phyloP scores from a whole-genome alignment of 2,888 invertebrate genomes.

The Unio delphinus region DNA sequence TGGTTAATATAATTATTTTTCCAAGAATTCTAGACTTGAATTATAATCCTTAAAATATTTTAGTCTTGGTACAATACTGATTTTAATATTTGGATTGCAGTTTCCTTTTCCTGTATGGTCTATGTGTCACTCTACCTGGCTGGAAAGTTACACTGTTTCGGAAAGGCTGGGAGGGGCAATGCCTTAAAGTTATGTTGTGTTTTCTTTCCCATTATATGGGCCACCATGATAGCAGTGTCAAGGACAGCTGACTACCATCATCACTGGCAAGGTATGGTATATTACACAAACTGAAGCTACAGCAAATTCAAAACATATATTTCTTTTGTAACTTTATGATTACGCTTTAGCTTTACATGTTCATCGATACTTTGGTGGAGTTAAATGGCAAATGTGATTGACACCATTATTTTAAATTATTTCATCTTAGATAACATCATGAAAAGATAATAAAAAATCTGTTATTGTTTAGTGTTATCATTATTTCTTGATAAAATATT shows the following conservation, averaged over 20 bases:
- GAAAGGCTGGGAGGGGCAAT: conserved; percentile 75
- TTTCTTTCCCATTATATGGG: conserved; percentile 78
- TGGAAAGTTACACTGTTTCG: conserved; percentile 81
- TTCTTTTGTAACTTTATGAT: too few species aligned
- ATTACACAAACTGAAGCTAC: too few species aligned
- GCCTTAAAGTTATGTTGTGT: conserved; percentile 77
- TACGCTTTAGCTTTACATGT: too few species aligned
- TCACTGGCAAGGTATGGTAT: conserved; percentile 85
- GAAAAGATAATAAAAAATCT: too few species aligned
- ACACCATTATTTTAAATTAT: too few species aligned
- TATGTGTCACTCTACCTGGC: conserved; percentile 80
- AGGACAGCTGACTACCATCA: conserved; percentile 91
- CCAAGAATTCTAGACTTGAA: background rate
- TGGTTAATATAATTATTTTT: background rate
- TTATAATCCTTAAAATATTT: background rate
- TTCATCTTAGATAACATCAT: too few species aligned
- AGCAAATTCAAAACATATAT: too few species aligned
- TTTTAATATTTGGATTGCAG: conserved; percentile 72
- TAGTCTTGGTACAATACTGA: background rate
- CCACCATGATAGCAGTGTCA: conserved; percentile 81
- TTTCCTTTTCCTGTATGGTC: conserved; percentile 85
- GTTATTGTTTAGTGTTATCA: too few species aligned
- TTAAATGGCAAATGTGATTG: too few species aligned
- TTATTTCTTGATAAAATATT: too few species aligned
- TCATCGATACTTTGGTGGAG: too few species aligned